Base-by-base conservation (phyloP, 2,113 vertebrate species). In the Anhinga rufa region DNA sequence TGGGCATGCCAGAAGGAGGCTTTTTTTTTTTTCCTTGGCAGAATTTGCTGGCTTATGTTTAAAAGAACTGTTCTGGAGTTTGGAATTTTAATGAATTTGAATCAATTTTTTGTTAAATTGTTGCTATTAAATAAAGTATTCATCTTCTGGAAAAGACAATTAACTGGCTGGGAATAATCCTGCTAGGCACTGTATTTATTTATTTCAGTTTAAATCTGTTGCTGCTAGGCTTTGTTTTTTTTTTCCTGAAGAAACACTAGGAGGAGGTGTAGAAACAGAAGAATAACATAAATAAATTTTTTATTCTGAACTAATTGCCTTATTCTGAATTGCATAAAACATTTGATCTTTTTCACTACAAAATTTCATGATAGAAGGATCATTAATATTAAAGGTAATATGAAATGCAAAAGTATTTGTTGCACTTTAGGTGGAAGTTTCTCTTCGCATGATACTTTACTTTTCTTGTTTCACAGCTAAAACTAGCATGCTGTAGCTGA, bases 1-100 rank as follows among this genome's bases (percentile, higher is more conserved):
- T 0, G 0, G 70, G 70, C 82, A 93, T 4, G 46, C 61, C 76
- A 86, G 86, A 61, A 72, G 12, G 49, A 72, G 79, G 25, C 19
- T 38, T 31, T 25, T 21, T 46, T 36, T 75, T 75, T 60, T 61
- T 52, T 58, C 16, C 20, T 87, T 95, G 90, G 78, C 90, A 94
- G 36, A 82, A 85, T 20, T 64, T 64, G n/a, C 65, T 91, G 90
- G 29, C 69, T 90, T 93, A 17, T 40, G 78, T 79, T 94, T 81
- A 71, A 94, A 87, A 75, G 36, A 82, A 46, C 24, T 55, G 10
- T 38, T 79, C 61, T 60, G 48, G n/a, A 90, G 29, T 52, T 48
- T 72, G 61, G 61, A 46, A 65, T 93, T 88, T 55, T 87, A 76
- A 92, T 95, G 90, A 52, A 92, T 94, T 94, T 76, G 10, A 90